Base-by-base conservation (phyloP, 2,113 vertebrate genomes). In the Pelecanus crispus region DNA sequence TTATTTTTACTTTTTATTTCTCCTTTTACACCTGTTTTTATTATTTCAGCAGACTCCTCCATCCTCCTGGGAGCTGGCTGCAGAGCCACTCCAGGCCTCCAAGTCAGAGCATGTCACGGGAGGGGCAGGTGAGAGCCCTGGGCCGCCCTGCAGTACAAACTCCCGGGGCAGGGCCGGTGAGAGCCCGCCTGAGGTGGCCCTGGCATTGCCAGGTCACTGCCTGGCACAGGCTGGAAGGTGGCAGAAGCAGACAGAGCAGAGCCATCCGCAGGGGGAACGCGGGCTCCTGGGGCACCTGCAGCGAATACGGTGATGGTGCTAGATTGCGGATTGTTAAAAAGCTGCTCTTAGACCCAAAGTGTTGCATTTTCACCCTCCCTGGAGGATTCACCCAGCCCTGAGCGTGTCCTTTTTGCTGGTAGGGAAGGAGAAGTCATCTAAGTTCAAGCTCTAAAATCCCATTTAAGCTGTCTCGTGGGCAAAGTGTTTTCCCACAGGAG, bases 191-290 rank as follows among this genome's bases (percentile, higher is more conserved):
- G 8, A 1, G 36, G 59, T 24, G 47, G 38, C 70, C 31, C 13
- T 52, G 75, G 28, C 50, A 26, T 2, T 34, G n/a, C 34, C 36
- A 2, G 59, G 70, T 31, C 88, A 47, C 42, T 56, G 77, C 1
- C 47, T 7, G 34, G 78, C 42, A 19, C 45, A 21, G 86, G 62
- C 84, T 79, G 84, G 62, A 28, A 81, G 77, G 63, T 25, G 58
- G 62, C 84, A 84, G 94, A 21, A 75, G 59, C 22, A 56, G 71
- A 22, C 0, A 38, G 44, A 52, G 75, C 58, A 67, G 58, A 80
- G 53, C 40, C 36, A 5, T 7, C 44, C 3, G 0, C 12, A 2
- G 0, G 1, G 24, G 31, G 47, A 47, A 17, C 3, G 2, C 6
- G 25, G 1, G 20, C 82, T 72, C n/a, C 6, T 9, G 32, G 56